Evolutionary conservation across 2,113 vertebrate genomes (phyloP), one percentile per base, ranked within the genome.

Genomic region (Cichladusa arquata): DNA sequence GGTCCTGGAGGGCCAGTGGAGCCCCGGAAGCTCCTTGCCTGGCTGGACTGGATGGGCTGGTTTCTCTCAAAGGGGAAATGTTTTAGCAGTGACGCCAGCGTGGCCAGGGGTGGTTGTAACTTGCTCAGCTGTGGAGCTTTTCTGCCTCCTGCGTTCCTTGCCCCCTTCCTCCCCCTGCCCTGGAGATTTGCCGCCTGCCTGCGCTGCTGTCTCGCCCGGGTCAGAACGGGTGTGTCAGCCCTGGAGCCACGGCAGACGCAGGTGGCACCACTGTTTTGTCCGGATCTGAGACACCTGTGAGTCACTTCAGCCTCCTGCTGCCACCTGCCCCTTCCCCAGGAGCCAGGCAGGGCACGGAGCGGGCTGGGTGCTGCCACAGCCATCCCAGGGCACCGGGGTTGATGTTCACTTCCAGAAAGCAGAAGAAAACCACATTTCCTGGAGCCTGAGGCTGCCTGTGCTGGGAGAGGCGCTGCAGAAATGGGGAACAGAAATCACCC

Each of bases 21-120:
- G 64, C 58, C 83, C 34, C 0, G 3, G 90, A 42, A 95, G 67
- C 80, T 96, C 85, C 60, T 79, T 53, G 87, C 47, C 95, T 66
- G 1, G 23, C 92, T 40, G 82, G 94, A 95, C 96, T 95, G 93
- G 96, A 44, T 34, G 71, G 72, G 94, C 95, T 93, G 94, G 94
- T 97, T 96, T 91, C 90, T 91, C 83, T 44, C 51, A 92, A 24
- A 50, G 80, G 86, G 92, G 81, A 88, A 94, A 95, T 96, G 94
- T 86, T 96, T 96, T 36, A 77, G 76, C 82, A 79, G 94, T 95
- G 94, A 96, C 85, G 90, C 93, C 88, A 96, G 76, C 24, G 0
- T 69, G 92, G 58, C 94, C 89, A 90, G 65, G 69, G 91, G 67
- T 93, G 73, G 91, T 93, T 90, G 79, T 34, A 54, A 94, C 96